These are phyloP conservation scores for Corythornis cristatus DNA, from an alignment of 2,113 vertebrate genomes.

Conservation along the genomic window DNA sequence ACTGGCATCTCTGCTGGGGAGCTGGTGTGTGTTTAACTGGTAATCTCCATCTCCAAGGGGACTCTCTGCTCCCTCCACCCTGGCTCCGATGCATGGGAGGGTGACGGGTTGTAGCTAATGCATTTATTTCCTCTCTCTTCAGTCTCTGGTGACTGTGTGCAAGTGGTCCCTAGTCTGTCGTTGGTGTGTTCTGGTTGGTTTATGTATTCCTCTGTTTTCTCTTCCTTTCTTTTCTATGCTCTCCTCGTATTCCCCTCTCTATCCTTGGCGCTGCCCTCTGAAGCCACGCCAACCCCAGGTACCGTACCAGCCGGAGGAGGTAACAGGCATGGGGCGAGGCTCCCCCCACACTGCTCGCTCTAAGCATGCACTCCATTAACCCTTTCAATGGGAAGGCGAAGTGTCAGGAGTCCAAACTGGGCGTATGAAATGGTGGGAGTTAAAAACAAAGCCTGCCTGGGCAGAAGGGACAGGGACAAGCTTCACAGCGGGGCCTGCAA, in stretches of 20 bases:
- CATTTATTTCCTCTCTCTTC: neutral
- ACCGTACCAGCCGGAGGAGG: conserved; percentile 83
- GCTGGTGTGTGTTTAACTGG: neutral
- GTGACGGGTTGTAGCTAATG: neutral
- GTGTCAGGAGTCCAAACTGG: neutral
- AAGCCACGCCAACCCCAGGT: conserved; percentile 88
- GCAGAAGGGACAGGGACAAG: neutral
- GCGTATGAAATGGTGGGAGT: neutral
- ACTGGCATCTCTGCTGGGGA: rapidly evolving
- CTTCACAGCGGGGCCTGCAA: neutral
- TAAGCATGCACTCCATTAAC: conserved; percentile 53
- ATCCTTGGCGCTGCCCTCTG: conserved; percentile 77
- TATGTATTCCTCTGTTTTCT: conserved; percentile 74
- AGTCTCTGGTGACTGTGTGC: neutral
- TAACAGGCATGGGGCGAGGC: conserved; percentile 74
- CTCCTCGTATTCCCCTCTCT: conserved; percentile 47
- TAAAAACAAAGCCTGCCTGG: neutral
- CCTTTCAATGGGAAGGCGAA: conserved; percentile 61
- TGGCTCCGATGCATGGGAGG: neutral
- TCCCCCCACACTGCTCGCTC: neutral
- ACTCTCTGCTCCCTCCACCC: neutral
- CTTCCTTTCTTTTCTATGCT: conserved; percentile 56
- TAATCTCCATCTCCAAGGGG: neutral
- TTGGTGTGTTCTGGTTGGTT: conserved; percentile 37
- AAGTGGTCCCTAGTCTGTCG: neutral